Conservation (phyloP, 2,888 invertebrate species). For the Cartodere bifasciata region DNA sequence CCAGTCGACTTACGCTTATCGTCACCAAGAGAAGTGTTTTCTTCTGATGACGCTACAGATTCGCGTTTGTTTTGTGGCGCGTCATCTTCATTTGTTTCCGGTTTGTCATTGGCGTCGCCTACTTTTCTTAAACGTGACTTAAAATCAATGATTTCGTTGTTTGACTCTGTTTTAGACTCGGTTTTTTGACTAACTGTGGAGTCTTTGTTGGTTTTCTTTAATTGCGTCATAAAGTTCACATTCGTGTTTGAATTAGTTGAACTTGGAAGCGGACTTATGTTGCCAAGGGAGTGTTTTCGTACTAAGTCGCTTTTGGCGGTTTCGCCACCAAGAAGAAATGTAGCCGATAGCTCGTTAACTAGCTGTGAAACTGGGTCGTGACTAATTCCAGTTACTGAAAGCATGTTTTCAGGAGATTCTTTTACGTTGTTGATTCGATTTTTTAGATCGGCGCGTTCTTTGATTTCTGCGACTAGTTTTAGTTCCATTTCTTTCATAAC, state of each 20-base stretch:
- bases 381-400: conserved; percentile 40
- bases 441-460: conserved; percentile 60
- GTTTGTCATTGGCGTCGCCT: conserved; percentile 40
- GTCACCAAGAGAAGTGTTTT: conserved; percentile 43
- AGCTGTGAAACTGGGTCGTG: conserved; percentile 68
- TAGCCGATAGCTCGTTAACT: conserved; percentile 75
- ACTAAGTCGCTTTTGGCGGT: conserved; percentile 36
- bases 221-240: conserved; percentile 47
- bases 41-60: conserved; percentile 35
- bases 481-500: conserved; percentile 75
- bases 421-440: conserved; percentile 41
- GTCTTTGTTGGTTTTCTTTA: conserved; percentile 57
- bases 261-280: conserved; percentile 13
- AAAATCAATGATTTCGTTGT: conserved; percentile 60
- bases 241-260: conserved; percentile 26
- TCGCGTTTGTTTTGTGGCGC: conserved; percentile 34
- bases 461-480: conserved; percentile 72
- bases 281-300: conserved; percentile 22
- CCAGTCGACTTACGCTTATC: conserved; percentile 85
- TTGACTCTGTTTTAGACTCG: conserved; percentile 42
- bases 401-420: conserved; percentile 38
- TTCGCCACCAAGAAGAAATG: conserved; percentile 51
- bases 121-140: conserved; percentile 76
- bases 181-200: conserved; percentile 43
- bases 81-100: conserved; percentile 23